Evolutionary conservation across 30 jellyfish, hydroid and myxozoan genomes (phyloP).

Genomic region (Turritopsis rubra): DNA sequence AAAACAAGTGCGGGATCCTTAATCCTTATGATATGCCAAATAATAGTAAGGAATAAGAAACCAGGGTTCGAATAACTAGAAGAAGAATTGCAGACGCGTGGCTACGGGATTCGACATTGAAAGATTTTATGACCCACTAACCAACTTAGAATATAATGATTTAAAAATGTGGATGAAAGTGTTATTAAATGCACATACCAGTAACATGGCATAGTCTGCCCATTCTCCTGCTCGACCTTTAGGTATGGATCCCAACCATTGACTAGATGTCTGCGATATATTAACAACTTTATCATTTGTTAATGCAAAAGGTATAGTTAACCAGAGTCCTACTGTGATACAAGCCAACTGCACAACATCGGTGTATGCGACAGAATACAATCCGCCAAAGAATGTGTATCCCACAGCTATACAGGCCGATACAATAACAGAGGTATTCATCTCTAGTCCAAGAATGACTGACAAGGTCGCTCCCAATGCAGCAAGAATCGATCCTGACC

Average conservation of each 20-base stretch:
- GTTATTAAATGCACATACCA: constrained; percentile 38
- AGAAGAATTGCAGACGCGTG: no score
- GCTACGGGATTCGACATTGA: no score
- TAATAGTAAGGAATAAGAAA: no score
- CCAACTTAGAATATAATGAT: no score
- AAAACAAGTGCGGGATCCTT: no score
- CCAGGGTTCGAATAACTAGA: no score
- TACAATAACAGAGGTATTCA: constrained; percentile 65
- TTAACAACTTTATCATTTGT: constrained; percentile 48
- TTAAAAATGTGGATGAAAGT: background rate
- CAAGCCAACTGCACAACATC: constrained; percentile 88
- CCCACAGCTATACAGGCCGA: constrained; percentile 81
- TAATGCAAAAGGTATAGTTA: constrained; percentile 88
- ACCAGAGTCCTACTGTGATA: constrained; percentile 86
- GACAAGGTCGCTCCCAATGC: constrained; percentile 92
- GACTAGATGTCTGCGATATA: constrained; percentile 40
- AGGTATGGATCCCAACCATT: constrained; percentile 73
- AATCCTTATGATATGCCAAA: no score
- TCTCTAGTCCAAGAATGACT: constrained; percentile 63
- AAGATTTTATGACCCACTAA: no score
- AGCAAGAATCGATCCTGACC: constrained; percentile 91
- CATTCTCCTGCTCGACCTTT: constrained; percentile 53
- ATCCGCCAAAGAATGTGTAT: constrained; percentile 90
- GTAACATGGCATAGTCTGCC: constrained; percentile 73
- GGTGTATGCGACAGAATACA: constrained; percentile 84